Base-by-base conservation (phyloP, 2,113 vertebrate genomes). In the Lycocorax pyrrhopterus region DNA sequence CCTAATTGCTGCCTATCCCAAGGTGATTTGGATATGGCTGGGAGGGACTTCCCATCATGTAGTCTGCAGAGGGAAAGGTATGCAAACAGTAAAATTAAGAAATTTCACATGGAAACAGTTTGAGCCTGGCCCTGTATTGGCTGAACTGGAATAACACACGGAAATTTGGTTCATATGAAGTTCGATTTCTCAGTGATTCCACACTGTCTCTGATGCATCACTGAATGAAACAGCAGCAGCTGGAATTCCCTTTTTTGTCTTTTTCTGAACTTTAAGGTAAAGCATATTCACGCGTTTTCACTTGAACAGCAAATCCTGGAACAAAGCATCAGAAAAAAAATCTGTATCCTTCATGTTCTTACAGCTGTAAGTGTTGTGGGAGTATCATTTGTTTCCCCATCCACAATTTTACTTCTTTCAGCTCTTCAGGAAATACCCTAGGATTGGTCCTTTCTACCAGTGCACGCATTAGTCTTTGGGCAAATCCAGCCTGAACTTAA, bases 271-370 rank as follows among this genome's bases (percentile, higher is more conserved):
- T 74, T 85, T 49, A 88, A 30, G 63, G 41, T 80, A 90, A 91
- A 81, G 41, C 53, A 79, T 44, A 75, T 76, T 94, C 49, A 60
- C 5, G 12, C 23, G 33, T 66, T 80, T 84, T 93, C 52, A 78
- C 18, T 80, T 85, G 44, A 86, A 93, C 74, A 93, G 69, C 69
- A 95, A 91, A 82, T 90, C 76, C 84, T 94, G 75, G 35, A 89
- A 84, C 13, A 94, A 63, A 90, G 55, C 63, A 63, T 53, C 37
- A 71, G 59, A 60, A 79, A 94, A 82, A 52, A 60, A 22, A 26
- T 5, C 14, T 75, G 3, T 81, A 74, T 64, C 16, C 7, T 87
- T 62, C 29, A 46, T 26, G 4, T 62, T 84, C n/a, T 94, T 74
- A 77, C 6, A 94, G 26, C 43, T 77, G 0, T 53, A 41, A 62